Conservation (phyloP, 2,113 vertebrate genomes). For the Gobius niger region DNA sequence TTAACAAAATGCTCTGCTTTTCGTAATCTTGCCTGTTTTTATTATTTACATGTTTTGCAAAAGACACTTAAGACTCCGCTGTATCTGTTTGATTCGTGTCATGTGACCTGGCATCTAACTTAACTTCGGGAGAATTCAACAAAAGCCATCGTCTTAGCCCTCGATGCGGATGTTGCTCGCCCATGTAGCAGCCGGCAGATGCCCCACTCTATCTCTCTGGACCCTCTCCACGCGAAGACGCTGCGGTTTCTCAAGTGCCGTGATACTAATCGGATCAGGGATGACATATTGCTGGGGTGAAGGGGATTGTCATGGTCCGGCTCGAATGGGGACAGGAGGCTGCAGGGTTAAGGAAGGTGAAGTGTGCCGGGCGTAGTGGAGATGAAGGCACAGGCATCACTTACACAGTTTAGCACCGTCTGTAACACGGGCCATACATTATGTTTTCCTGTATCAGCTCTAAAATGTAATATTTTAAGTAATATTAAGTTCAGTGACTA, state of each 20-base stretch:
- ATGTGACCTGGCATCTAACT: background rate
- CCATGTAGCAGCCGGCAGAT: conserved; percentile 60
- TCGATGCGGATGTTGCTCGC: conserved; percentile 4
- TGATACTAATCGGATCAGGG: conserved; percentile 91
- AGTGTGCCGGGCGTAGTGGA: background rate
- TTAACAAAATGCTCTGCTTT: background rate
- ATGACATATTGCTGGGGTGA: conserved; percentile 84
- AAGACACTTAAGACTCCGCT: background rate
- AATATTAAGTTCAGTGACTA: too few species aligned
- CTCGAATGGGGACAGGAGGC: conserved; percentile 41
- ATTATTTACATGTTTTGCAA: background rate
- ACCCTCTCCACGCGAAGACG: conserved; percentile 58
- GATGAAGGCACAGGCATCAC: background rate
- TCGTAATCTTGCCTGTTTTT: background rate
- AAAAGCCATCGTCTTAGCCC: conserved; percentile 18
- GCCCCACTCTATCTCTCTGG: conserved; percentile 55
- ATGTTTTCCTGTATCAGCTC: too few species aligned
- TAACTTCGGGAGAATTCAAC: conserved; percentile 23
- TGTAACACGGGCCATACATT: background rate
- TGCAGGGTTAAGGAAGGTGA: conserved; percentile 28
- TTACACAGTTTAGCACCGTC: background rate
- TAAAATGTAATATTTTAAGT: too few species aligned
- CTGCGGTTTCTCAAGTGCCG: conserved; percentile 81
- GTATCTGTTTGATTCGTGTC: conserved; percentile 17
- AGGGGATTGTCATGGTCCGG: conserved; percentile 84